A percentile compares a stretch with the other conserved stretches of the same genome.
Conservation (phyloP, 2,888 invertebrate genomes). For the Sepiola atlantica region DNA sequence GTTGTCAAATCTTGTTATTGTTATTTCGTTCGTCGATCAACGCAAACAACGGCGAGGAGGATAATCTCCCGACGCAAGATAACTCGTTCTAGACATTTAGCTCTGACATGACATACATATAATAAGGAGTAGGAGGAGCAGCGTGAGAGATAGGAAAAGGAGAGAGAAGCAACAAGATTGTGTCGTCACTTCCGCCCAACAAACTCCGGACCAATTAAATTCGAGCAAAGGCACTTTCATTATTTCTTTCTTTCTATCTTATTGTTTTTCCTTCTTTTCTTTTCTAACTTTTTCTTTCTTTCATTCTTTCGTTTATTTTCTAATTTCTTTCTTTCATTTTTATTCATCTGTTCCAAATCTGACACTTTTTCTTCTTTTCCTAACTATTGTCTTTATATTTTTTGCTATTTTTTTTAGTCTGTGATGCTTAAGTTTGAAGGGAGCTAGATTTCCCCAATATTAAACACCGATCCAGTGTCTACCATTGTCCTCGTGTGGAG, state of each 20-base stretch:
- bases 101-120: not conserved
- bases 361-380: not conserved
- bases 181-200: slow-evolving; percentile 10
- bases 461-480: too few relatives aligned
- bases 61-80: not conserved
- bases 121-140: not conserved
- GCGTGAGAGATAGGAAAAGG: not conserved
- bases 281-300: not conserved
- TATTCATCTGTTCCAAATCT: too few relatives aligned
- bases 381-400: not conserved
- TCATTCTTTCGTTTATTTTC: not conserved
- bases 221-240: not conserved
- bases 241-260: not conserved
- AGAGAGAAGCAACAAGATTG: not conserved
- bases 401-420: not conserved
- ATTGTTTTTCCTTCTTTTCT: not conserved
- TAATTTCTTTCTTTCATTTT: not conserved
- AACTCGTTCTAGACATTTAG: not conserved
- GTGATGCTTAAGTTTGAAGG: too few relatives aligned
- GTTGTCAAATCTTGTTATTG: not conserved
- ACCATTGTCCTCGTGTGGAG: too few relatives aligned
- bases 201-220: slow-evolving; percentile 18
- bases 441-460: too few relatives aligned
- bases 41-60: not conserved
- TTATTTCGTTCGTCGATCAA: not conserved